Evolutionary conservation across 1,140 invertebrate genomes (phyloP), one percentile per base, ranked within the genome.

Genomic region (Lamellibrachia luymesi): DNA sequence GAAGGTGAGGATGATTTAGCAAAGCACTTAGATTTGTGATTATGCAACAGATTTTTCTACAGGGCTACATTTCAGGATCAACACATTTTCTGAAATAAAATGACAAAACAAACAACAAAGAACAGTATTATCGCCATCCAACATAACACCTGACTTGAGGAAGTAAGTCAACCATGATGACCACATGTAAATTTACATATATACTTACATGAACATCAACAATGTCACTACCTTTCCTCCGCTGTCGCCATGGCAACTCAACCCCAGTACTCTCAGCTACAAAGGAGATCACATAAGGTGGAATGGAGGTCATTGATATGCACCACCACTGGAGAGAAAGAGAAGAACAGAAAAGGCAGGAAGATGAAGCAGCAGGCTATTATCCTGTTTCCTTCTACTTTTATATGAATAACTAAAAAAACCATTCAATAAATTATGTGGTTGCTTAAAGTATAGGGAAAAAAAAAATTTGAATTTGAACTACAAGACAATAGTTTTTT

Each of bases 191-290:
- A 80, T 0, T 80, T 89, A 90, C 49, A 89, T 10, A 51, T 51
- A 17, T 64, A 94, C 95, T 94, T 94, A 96, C 95, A 95, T 96
- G 95, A 51, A 96, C 95, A 93, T 96, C 95, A 93, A 94, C 94
- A 51, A 95, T 95, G 91, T 96, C 95, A 93, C 94, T 95, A 91
- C 94, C 94, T 93, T 94, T 94, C 92, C 94, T 93, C 93, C 89
- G 94, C 25, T 94, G 93, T 94, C 94, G 94, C 95, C 95, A 96
- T 52, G 95, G 95, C 49, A 96, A 94, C 22, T 93, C 91, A 91
- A 91, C 91, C 7, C 49, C 64, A 17, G 64, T 80, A 22, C 64
- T 80, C 64, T 80, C 64, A 80, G 64, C 64, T 80, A 80, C 64
- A 80, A 80, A 17, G 64, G 13, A 80, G 17, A 56, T 56, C 6